Conservation (phyloP, 2,797 vertebrate genomes). For the Paedocypris micromegethes region DNA sequence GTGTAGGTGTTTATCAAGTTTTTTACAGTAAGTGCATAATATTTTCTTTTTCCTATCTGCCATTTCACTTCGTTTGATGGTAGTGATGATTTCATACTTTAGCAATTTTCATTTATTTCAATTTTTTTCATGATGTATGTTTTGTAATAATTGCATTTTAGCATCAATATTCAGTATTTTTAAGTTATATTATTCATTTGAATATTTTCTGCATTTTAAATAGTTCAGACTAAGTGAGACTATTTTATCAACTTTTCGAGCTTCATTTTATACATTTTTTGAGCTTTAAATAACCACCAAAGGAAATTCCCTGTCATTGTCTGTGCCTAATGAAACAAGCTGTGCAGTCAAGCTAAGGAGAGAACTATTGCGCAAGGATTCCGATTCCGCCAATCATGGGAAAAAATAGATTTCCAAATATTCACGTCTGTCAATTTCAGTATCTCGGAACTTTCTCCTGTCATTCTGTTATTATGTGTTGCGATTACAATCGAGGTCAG, state of each 20-base stretch:
- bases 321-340: constrained; percentile 56
- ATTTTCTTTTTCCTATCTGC: too few species aligned
- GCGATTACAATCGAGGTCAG: constrained; percentile 70
- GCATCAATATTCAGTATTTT: too few species aligned
- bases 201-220: too few species aligned
- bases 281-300: constrained; percentile 16
- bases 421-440: constrained; percentile 11
- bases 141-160: too few species aligned
- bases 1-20: too few species aligned
- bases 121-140: too few species aligned
- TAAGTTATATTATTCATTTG: too few species aligned
- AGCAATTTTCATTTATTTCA: too few species aligned
- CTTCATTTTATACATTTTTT: constrained; percentile 48
- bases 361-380: constrained; percentile 24
- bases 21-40: too few species aligned
- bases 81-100: too few species aligned
- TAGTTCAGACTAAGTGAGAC: too few species aligned
- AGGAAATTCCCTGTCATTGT: constrained; percentile 54
- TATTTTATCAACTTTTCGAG: constrained; percentile 43
- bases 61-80: too few species aligned
- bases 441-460: constrained; percentile 10
- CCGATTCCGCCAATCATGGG: constrained; percentile 30
- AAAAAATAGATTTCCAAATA: constrained; percentile 8
- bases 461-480: constrained; percentile 31
- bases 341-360: constrained; percentile 48